Evolutionary conservation across 2,888 invertebrate species (phyloP).

Genomic region (Rhagophthalmus giganteus): DNA sequence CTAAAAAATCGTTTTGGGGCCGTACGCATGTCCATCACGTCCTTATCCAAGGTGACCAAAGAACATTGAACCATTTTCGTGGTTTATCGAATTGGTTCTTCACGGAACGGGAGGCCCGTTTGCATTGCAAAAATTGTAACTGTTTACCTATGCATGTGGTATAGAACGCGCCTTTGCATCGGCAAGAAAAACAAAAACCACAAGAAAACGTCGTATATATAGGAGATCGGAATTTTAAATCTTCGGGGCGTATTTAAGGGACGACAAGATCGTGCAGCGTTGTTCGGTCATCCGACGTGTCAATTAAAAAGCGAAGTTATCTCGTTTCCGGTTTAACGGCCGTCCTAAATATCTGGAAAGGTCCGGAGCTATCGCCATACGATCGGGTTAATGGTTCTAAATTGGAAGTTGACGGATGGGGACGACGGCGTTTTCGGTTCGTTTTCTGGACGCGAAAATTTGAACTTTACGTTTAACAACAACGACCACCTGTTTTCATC

Average conservation of each 20-base stretch:
- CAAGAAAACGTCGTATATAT: slow-evolving; percentile 16
- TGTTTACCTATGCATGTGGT: slow-evolving; percentile 7
- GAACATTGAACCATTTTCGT: slow-evolving; percentile 21
- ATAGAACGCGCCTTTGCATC: not conserved
- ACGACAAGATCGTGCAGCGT: slow-evolving; percentile 18
- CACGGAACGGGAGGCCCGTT: too few relatives aligned
- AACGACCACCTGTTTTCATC: too few relatives aligned
- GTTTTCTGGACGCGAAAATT: too few relatives aligned
- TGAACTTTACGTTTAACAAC: too few relatives aligned
- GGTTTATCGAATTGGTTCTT: too few relatives aligned
- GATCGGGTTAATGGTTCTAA: slow-evolving; percentile 38
- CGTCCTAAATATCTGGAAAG: slow-evolving; percentile 40
- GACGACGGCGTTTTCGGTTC: too few relatives aligned
- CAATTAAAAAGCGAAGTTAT: slow-evolving; percentile 52
- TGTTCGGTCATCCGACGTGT: slow-evolving; percentile 48
- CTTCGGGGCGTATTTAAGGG: slow-evolving; percentile 8
- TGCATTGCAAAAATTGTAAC: slow-evolving; percentile 13
- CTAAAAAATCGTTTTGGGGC: too few relatives aligned
- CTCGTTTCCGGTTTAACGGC: slow-evolving; percentile 48
- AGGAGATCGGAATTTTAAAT: slow-evolving; percentile 1
- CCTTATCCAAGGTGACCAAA: slow-evolving; percentile 11
- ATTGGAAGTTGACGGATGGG: slow-evolving; percentile 13
- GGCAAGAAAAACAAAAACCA: slow-evolving; percentile 2
- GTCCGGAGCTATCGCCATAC: slow-evolving; percentile 37
- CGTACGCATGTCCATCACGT: too few relatives aligned